phyloP scores from a whole-genome alignment of 2,113 vertebrate genomes.

The Notothenia rossii region DNA sequence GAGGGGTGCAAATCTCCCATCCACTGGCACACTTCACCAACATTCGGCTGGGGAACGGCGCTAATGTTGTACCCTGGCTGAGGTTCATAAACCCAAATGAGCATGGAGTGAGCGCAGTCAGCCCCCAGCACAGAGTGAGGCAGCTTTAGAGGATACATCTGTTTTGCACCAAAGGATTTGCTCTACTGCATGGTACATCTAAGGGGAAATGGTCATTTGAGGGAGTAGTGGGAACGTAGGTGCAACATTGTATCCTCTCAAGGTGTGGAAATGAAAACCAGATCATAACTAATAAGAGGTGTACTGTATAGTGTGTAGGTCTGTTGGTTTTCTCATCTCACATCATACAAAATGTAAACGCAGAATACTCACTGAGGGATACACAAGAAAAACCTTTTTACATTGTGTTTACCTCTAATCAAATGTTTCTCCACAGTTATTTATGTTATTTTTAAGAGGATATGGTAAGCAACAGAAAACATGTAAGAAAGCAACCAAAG shows the following conservation, averaged over 20 bases:
- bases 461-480: not conserved
- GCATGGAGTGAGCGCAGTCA: not conserved
- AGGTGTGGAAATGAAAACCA: constrained; percentile 72
- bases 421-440: not conserved
- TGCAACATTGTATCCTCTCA: constrained; percentile 58
- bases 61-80: constrained; percentile 4
- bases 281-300: constrained; percentile 63
- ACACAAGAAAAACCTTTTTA: not conserved
- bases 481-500: not conserved
- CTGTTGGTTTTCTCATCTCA: constrained; percentile 19
- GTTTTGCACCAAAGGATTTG: constrained; percentile 13
- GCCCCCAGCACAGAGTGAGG: not conserved
- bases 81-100: constrained; percentile 9
- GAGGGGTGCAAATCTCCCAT: too few species aligned
- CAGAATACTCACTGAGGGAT: not conserved
- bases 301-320: not conserved
- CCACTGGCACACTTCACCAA: too few species aligned
- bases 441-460: not conserved
- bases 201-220: constrained; percentile 35
- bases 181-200: constrained; percentile 41
- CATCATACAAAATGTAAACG: not conserved
- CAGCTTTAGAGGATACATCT: constrained; percentile 21
- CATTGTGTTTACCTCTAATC: not conserved
- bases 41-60: too few species aligned
- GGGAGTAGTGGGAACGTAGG: constrained; percentile 36